Percentiles rank a stretch among this genome's conserved stretches.
These are phyloP conservation scores for Monoplex corrugatus DNA, from an alignment of 2,888 invertebrate genomes.

Conservation along the genomic window DNA sequence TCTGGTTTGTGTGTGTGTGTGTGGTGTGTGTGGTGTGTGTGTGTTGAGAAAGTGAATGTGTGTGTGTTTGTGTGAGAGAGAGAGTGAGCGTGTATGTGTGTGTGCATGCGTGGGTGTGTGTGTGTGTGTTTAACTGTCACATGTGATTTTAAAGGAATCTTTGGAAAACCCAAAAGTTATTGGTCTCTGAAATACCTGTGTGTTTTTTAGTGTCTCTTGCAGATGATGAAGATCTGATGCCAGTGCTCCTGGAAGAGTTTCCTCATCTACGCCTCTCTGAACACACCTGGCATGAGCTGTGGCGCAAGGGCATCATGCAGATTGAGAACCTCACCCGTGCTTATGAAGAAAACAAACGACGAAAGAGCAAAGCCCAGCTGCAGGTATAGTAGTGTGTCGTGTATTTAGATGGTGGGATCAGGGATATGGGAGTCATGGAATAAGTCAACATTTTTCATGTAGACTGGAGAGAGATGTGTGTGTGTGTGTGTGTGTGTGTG, in stretches of 20 bases:
- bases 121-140: too few species aligned
- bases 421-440: background rate
- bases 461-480: background rate
- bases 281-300: conserved; percentile 80
- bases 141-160: too few species aligned
- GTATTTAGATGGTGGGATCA: background rate
- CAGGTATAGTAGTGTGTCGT: too few species aligned
- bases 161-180: too few species aligned
- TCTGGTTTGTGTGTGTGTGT: too few species aligned
- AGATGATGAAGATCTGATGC: conserved; percentile 77
- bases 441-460: background rate
- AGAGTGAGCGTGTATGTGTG: too few species aligned
- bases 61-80: too few species aligned
- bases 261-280: conserved; percentile 79
- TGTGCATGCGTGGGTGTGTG: too few species aligned
- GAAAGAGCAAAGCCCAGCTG: conserved; percentile 74
- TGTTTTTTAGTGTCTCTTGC: conserved; percentile 67
- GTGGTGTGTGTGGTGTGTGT: too few species aligned
- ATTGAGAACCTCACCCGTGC: conserved; percentile 77
- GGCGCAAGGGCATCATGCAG: conserved; percentile 77
- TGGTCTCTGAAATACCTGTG: too few species aligned
- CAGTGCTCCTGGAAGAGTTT: conserved; percentile 79
- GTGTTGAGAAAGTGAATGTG: too few species aligned
- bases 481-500: too few species aligned
- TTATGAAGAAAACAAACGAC: conserved; percentile 73